Evolutionary conservation across 2,888 invertebrate genomes (phyloP).

Genomic region (Cactoblastis cactorum): DNA sequence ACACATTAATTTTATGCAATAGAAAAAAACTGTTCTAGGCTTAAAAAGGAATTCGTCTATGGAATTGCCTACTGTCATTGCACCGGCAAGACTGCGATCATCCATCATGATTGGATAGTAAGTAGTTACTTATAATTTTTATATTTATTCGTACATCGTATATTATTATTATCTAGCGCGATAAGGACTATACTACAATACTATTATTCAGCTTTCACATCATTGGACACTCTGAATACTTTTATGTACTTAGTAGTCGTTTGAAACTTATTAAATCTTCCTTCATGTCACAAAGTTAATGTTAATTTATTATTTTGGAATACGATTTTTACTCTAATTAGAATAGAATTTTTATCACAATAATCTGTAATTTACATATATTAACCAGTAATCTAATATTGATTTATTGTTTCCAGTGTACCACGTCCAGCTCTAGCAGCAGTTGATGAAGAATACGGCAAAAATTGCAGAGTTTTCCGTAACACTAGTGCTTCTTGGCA

Average conservation of each 20-base stretch:
- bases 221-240: too few species aligned
- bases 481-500: conserved; percentile 61
- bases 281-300: too few species aligned
- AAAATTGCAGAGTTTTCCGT: conserved; percentile 42
- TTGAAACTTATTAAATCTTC: too few species aligned
- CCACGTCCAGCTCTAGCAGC: conserved; percentile 52
- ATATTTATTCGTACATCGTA: neutral
- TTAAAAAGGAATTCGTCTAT: conserved; percentile 56
- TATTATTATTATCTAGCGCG: neutral
- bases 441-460: conserved; percentile 43
- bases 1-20: too few species aligned
- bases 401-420: conserved; percentile 34
- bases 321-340: too few species aligned
- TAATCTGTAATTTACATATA: neutral
- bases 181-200: too few species aligned
- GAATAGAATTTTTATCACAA: too few species aligned
- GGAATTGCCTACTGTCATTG: conserved; percentile 62
- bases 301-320: too few species aligned
- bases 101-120: conserved; percentile 57
- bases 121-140: conserved; percentile 27
- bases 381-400: neutral
- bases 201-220: too few species aligned
- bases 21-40: conserved; percentile 36
- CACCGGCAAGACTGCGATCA: conserved; percentile 60
- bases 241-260: too few species aligned